Base-by-base conservation (phyloP, 30 jellyfish, hydroid and myxozoan species). In the Aurelia aurita region DNA sequence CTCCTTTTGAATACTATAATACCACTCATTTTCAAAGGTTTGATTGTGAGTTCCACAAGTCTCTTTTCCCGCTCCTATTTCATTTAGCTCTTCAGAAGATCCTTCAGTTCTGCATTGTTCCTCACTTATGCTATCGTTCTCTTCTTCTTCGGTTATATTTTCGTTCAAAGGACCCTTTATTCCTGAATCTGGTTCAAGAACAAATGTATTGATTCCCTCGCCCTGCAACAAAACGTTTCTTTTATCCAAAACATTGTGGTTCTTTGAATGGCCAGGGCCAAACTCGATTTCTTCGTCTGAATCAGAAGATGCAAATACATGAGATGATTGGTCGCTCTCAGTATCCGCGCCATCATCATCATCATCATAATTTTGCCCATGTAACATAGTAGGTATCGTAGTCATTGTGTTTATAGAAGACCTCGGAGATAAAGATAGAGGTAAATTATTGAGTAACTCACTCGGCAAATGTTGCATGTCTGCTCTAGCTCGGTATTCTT, bases 281-380 rank as follows among this genome's bases (percentile, higher is more conserved):
- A 83, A 83, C 31, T 83, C 81, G 60, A 83, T 39, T 67, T 83
- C 93, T 0, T 74, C 80, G 18, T 83, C 93, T n/a, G 93, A 83
- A 59, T 83, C 87, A 27, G 93, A 83, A 2, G 57, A n/a, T 18
- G 61, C 62, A 1, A 26, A 23, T 26, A 58, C 75, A 8, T 76
- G 55, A 9, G 16, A 39, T 1, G 80, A 58, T 19, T 45, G 66
- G 16, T 53, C 70, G 47, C 69, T 43, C n/a, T 49, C 53, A 1
- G 93, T 35, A 60, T 83, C 87, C 3, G 90, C 10, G 51, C 7
- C 51, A 16, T 27, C 51, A n/a, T 22, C 67, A 34, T 45, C 32
- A 20, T 45, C 69, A 0, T 58, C 87, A 35, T 35, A 49, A 16
- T 53, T 64, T 27, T 71, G 81, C 11, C 67, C 73, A 8, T n/a